A percentile compares a stretch with the other conserved stretches of the same genome.
These are phyloP conservation scores for Rhizoglyphus robini DNA, from an alignment of 1,140 invertebrate species.

Conservation along the genomic window DNA sequence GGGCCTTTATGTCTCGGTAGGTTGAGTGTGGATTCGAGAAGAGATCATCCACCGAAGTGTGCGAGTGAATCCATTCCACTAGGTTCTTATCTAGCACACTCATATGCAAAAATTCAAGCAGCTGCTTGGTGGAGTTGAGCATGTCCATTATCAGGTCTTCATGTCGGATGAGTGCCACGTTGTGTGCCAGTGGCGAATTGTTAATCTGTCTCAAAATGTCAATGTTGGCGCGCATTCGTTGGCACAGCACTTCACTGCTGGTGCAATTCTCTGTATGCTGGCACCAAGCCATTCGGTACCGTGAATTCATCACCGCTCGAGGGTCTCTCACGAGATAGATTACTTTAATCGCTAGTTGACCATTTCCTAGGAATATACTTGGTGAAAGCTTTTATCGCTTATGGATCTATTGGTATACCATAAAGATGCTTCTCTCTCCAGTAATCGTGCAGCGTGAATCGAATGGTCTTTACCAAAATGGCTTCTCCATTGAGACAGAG, in stretches of 20 bases:
- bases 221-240: slow-evolving; percentile 17
- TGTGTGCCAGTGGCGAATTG: slow-evolving; percentile 10
- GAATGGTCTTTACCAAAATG: slow-evolving; percentile 11
- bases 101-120: slow-evolving; percentile 24
- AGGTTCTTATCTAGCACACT: slow-evolving; percentile 15
- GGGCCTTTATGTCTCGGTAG: slow-evolving; percentile 22
- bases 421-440: neutral
- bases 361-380: too few relatives aligned
- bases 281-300: slow-evolving; percentile 23
- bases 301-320: slow-evolving; percentile 26
- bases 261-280: slow-evolving; percentile 22
- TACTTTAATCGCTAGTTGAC: slow-evolving; percentile 15
- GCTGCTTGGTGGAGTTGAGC: slow-evolving; percentile 16
- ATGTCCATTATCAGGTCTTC: slow-evolving; percentile 25
- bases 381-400: too few relatives aligned
- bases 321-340: slow-evolving; percentile 26
- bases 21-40: slow-evolving; percentile 24
- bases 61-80: slow-evolving; percentile 21
- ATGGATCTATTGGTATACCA: too few relatives aligned
- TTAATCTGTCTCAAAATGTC: slow-evolving; percentile 18
- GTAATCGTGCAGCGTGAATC: neutral
- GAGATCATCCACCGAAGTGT: slow-evolving; percentile 19
- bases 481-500: neutral
- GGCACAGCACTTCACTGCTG: slow-evolving; percentile 19
- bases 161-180: slow-evolving; percentile 17